These are phyloP conservation scores for Drosophila bifasciata DNA, from an alignment of 1,140 invertebrate species.

Conservation along the genomic window DNA sequence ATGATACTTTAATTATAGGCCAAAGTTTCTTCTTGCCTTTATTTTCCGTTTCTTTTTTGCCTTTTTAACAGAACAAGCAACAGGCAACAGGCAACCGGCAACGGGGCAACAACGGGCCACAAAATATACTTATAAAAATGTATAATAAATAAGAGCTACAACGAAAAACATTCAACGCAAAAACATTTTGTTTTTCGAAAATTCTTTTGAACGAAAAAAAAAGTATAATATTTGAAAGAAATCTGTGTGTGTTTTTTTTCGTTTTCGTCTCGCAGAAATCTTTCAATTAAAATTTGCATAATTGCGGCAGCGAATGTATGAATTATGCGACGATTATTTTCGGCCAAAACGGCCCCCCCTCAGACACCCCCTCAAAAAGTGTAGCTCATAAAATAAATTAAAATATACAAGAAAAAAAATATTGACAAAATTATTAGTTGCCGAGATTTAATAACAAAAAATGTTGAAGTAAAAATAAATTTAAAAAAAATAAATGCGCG, in stretches of 20 bases:
- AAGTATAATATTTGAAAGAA: conserved; percentile 52
- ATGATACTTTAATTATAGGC: conserved; percentile 82
- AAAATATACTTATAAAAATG: conserved; percentile 39
- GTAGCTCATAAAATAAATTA: conserved; percentile 80
- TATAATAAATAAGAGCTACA: conserved; percentile 65
- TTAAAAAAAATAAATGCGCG: conserved; percentile 19
- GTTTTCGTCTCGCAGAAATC: conserved; percentile 46
- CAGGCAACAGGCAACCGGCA: conserved; percentile 10
- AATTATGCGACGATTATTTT: conserved; percentile 81
- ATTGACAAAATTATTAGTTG: conserved; percentile 79
- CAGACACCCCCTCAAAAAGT: conserved; percentile 41
- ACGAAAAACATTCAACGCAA: conserved; percentile 23
- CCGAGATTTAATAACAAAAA: conserved; percentile 70
- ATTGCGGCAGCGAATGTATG: conserved; percentile 76
- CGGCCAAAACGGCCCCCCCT: conserved; percentile 20
- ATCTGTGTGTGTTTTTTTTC: conserved; percentile 21
- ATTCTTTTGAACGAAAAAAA: conserved; percentile 52
- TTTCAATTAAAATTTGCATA: conserved; percentile 83
- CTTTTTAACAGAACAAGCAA: conserved; percentile 66
- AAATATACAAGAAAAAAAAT: conserved; percentile 40
- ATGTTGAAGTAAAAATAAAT: conserved; percentile 50
- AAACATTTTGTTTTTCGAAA: conserved; percentile 53
- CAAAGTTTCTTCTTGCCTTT: conserved; percentile 29
- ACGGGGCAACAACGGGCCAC: background rate
- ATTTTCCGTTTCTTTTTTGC: conserved; percentile 30